phyloP scores from a whole-genome alignment of 92 coral and sea anemone species.

The Bergia sp. region DNA sequence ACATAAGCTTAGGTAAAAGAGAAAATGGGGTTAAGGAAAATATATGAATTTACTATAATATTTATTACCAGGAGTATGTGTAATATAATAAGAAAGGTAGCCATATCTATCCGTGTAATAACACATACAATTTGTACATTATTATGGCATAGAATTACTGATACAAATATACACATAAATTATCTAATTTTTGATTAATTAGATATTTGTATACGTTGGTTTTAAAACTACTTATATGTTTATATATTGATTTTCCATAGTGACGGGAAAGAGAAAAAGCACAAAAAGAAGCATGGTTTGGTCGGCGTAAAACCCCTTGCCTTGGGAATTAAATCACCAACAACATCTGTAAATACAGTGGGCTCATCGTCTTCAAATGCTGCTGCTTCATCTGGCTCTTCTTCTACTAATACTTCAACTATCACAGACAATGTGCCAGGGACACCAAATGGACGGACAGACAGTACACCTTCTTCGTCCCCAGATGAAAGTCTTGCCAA shows the following conservation, averaged over 20 bases:
- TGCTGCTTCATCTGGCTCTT: conserved; percentile 31
- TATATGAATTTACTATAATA: no score
- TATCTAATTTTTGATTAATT: no score
- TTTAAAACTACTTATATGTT: no score
- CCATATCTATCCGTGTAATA: no score
- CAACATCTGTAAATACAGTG: conserved; percentile 36
- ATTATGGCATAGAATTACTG: no score
- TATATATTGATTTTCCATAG: conserved; percentile 44
- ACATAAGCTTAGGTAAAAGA: no score
- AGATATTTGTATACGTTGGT: no score
- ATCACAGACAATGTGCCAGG: conserved; percentile 31
- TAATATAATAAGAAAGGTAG: no score
- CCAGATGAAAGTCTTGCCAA: conserved; percentile 39
- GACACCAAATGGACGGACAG: conserved; percentile 42
- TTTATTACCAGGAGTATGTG: no score
- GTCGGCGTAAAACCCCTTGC: conserved; percentile 29
- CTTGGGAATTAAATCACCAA: conserved; percentile 29
- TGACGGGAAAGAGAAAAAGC: conserved; percentile 84
- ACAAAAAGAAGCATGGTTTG: conserved; percentile 66
- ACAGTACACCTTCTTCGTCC: conserved; percentile 30
- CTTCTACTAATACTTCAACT: conserved; percentile 33
- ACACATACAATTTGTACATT: no score
- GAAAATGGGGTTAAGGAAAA: no score
- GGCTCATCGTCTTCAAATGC: conserved; percentile 34
- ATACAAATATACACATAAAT: no score